Evolutionary conservation across 2,113 vertebrate species (phyloP).

Genomic region (Forbesichthys papilliferus): DNA sequence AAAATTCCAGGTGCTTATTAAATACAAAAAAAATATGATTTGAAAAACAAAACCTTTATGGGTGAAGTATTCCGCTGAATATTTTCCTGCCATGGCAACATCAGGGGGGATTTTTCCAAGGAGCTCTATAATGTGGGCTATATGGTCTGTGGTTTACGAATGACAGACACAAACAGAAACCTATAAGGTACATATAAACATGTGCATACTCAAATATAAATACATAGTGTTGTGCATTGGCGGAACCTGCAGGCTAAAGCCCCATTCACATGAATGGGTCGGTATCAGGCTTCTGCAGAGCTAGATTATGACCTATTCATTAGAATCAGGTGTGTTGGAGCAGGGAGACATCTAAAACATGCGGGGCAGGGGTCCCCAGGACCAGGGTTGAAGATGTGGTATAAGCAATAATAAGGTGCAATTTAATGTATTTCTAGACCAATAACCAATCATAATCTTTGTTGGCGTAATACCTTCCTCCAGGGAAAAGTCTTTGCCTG

Average conservation of each 20-base stretch:
- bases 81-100: slow-evolving; percentile 79
- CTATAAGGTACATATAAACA: not conserved
- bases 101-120: slow-evolving; percentile 82
- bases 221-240: not conserved
- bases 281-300: not conserved
- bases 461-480: slow-evolving; percentile 78
- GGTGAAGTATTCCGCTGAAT: slow-evolving; percentile 80
- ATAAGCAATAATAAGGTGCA: not conserved
- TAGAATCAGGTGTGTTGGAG: no score
- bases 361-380: no score
- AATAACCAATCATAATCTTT: not conserved
- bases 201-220: not conserved
- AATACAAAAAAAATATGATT: not conserved
- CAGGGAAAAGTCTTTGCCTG: slow-evolving; percentile 77
- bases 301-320: not conserved
- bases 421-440: slow-evolving; percentile 23
- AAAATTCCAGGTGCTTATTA: no score
- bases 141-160: slow-evolving; percentile 75
- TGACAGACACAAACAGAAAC: not conserved
- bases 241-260: no score
- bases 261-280: no score
- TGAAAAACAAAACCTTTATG: slow-evolving; percentile 66
- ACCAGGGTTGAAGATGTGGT: no score
- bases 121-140: slow-evolving; percentile 83
- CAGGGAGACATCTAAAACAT: no score